A percentile compares a stretch with the other conserved stretches of the same genome.
These are phyloP conservation scores for Acrocephalus kingi DNA, from an alignment of 2,113 vertebrate genomes.

Conservation along the genomic window DNA sequence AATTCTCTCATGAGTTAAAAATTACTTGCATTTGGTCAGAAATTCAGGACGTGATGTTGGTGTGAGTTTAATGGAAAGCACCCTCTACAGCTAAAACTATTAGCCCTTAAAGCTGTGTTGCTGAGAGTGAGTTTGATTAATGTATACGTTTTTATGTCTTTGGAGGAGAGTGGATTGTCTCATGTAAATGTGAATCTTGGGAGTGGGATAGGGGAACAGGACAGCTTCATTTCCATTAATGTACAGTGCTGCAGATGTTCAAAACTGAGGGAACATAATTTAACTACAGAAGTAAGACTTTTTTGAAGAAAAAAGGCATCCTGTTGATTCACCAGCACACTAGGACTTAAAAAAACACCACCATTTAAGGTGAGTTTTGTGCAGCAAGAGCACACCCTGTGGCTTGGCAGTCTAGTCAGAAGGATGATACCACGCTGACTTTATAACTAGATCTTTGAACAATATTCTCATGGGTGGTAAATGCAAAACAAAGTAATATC, in stretches of 20 bases:
- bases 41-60: neutral
- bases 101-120: neutral
- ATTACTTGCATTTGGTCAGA: constrained; percentile 2
- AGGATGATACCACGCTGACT: constrained; percentile 84
- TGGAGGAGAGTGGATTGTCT: neutral
- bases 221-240: constrained; percentile 22
- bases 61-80: neutral
- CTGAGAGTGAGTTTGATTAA: neutral
- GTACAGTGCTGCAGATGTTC: constrained; percentile 54
- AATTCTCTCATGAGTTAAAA: neutral
- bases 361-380: constrained; percentile 84
- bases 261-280: constrained; percentile 57
- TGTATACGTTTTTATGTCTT: neutral
- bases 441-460: constrained; percentile 86
- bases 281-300: constrained; percentile 55
- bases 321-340: constrained; percentile 80
- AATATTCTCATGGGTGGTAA: constrained; percentile 86
- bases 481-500: constrained; percentile 95
- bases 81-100: neutral
- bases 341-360: constrained; percentile 76
- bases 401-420: constrained; percentile 80
- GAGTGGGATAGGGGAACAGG: neutral
- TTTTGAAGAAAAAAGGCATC: constrained; percentile 73
- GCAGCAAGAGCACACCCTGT: constrained; percentile 75
- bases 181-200: neutral